Conservation (phyloP, 2,113 vertebrate genomes). For the Ornithorhynchus anatinus region DNA sequence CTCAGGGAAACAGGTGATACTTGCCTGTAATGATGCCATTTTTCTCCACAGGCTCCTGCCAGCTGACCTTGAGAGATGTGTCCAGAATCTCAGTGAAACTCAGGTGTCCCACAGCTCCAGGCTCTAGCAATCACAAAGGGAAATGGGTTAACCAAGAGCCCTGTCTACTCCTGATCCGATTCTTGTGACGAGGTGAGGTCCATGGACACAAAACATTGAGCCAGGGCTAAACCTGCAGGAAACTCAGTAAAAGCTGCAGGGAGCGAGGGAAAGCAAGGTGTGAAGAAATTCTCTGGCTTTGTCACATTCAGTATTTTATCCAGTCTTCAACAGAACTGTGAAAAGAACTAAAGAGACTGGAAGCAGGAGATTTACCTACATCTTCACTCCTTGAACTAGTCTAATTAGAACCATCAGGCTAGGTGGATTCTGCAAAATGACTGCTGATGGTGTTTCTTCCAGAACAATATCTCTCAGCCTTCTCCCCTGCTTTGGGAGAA, state of each 20-base stretch:
- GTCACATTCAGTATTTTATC: neutral
- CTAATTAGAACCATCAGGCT: conserved; percentile 16
- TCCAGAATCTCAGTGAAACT: conserved; percentile 96
- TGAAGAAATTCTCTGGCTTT: neutral
- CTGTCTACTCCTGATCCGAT: conserved; percentile 12
- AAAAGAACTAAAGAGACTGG: neutral
- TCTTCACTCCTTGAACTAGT: conserved; percentile 12
- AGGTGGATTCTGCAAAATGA: neutral
- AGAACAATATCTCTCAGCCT: fast-evolving
- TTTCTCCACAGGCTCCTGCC: conserved; percentile 91
- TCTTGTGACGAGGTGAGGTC: neutral
- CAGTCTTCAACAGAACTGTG: neutral
- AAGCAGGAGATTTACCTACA: neutral
- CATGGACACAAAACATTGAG: conserved; percentile 1
- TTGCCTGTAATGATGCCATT: conserved; percentile 91
- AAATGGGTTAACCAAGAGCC: conserved; percentile 31
- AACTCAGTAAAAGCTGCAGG: neutral
- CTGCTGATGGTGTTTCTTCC: neutral
- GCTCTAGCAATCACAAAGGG: conserved; percentile 72
- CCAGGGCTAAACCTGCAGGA: conserved; percentile 9
- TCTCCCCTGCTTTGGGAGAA: neutral
- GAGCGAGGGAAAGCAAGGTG: neutral
- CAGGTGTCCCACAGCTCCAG: conserved; percentile 88
- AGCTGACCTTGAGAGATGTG: conserved; percentile 94
- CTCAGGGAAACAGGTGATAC: neutral